These are phyloP conservation scores for Triplophysa siluroides DNA, from an alignment of 2,113 vertebrate genomes.

Conservation along the genomic window DNA sequence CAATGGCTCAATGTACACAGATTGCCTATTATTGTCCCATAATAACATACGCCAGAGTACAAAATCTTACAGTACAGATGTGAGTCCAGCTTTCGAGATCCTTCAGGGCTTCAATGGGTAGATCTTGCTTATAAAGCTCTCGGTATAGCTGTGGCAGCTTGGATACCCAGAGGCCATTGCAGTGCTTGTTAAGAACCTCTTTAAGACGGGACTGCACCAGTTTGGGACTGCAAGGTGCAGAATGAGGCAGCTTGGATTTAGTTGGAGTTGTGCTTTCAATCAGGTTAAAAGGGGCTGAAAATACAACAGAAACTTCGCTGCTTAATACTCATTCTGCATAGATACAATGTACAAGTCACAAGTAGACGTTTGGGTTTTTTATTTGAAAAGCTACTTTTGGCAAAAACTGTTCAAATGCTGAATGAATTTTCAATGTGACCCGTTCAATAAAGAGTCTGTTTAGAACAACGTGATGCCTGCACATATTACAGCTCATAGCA, in stretches of 20 bases:
- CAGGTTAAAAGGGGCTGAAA: constrained; percentile 60
- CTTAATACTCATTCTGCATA: not conserved
- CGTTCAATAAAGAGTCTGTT: not conserved
- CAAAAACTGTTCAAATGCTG: not conserved
- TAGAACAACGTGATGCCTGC: not conserved
- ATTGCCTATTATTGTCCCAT: not conserved
- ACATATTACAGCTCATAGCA: constrained; percentile 10
- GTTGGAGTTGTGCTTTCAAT: constrained; percentile 61
- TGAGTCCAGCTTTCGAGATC: constrained; percentile 87
- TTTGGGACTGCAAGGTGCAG: constrained; percentile 65
- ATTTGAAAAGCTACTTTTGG: no score
- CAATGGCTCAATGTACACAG: no score
- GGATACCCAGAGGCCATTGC: constrained; percentile 86
- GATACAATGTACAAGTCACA: no score
- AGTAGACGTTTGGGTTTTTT: no score
- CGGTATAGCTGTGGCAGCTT: constrained; percentile 87
- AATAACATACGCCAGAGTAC: not conserved
- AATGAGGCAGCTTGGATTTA: constrained; percentile 56
- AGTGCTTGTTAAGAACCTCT: constrained; percentile 83
- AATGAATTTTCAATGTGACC: not conserved
- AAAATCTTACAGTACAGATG: constrained; percentile 80
- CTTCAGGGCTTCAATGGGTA: constrained; percentile 77
- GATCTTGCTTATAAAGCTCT: constrained; percentile 85
- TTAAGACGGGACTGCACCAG: constrained; percentile 82
- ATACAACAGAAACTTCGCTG: constrained; percentile 11